phyloP scores from a whole-genome alignment of 2,113 vertebrate genomes.

The Psophia crepitans region DNA sequence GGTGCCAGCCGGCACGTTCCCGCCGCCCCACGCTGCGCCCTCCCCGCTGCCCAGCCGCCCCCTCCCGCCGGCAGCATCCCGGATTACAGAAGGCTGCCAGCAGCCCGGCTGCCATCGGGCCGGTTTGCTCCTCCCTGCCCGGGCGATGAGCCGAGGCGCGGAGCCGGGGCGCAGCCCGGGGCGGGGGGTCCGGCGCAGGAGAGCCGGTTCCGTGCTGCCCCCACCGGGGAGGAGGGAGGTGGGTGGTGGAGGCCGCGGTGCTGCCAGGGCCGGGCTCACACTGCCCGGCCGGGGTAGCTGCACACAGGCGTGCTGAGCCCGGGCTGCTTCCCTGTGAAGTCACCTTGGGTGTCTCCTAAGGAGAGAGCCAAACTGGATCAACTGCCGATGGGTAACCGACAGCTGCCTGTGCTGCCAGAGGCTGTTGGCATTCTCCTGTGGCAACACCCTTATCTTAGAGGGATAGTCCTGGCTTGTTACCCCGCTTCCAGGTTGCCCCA shows the following conservation, averaged over 20 bases:
- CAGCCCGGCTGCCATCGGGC: not conserved
- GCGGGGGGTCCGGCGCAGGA: not conserved
- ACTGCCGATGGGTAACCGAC: rapidly evolving
- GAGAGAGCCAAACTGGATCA: not conserved
- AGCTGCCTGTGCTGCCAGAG: not conserved
- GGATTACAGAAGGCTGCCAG: not conserved
- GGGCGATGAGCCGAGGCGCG: not conserved
- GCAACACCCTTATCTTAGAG: not conserved
- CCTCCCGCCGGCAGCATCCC: not conserved
- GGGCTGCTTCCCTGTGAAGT: not conserved
- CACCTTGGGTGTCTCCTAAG: not conserved
- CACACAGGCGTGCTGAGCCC: not conserved
- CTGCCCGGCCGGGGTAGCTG: not conserved
- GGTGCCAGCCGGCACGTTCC: not conserved
- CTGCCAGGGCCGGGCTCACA: not conserved
- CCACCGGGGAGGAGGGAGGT: no score
- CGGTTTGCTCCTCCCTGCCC: not conserved
- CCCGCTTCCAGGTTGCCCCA: not conserved
- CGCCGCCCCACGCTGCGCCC: not conserved
- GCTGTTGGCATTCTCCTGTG: not conserved
- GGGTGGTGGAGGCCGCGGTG: rapidly evolving
- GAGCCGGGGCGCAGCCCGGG: not conserved
- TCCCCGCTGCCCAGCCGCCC: not conserved
- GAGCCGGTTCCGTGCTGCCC: not conserved
- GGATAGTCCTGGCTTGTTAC: not conserved